phyloP scores from a whole-genome alignment of 1,140 invertebrate species.

The Drosophila sechellia region DNA sequence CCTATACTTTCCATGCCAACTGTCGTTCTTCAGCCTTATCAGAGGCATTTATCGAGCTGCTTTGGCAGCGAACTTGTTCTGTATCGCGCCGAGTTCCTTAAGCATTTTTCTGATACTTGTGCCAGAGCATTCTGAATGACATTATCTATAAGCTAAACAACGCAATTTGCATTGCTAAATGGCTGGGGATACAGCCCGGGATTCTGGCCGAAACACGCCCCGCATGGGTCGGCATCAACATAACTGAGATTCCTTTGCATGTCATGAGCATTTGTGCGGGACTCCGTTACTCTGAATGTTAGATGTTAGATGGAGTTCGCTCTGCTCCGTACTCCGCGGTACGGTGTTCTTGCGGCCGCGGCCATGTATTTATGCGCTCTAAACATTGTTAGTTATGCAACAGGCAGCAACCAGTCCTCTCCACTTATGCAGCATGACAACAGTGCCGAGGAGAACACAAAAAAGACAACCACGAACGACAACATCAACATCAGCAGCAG shows the following conservation, averaged over 20 bases:
- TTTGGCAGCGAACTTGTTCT: slow-evolving; percentile 60
- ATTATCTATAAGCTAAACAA: slow-evolving; percentile 78
- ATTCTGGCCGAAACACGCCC: slow-evolving; percentile 30
- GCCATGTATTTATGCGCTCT: slow-evolving; percentile 76
- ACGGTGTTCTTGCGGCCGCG: slow-evolving; percentile 33
- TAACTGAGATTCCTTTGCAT: slow-evolving; percentile 76
- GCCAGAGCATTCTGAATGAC: slow-evolving; percentile 71
- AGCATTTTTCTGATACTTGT: slow-evolving; percentile 65
- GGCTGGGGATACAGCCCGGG: slow-evolving; percentile 25
- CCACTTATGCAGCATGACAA: slow-evolving; percentile 49
- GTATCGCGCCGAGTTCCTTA: slow-evolving; percentile 42
- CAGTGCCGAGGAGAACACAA: slow-evolving; percentile 8
- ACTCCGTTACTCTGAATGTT: slow-evolving; percentile 69
- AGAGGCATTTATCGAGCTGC: slow-evolving; percentile 46
- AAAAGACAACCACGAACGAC: slow-evolving; percentile 13
- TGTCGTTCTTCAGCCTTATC: slow-evolving; percentile 55
- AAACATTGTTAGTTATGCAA: slow-evolving; percentile 81
- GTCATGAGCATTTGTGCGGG: slow-evolving; percentile 76
- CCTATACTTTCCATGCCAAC: slow-evolving; percentile 42
- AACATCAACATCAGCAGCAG: slow-evolving; percentile 43
- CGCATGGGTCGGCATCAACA: slow-evolving; percentile 49
- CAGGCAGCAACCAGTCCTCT: slow-evolving; percentile 42
- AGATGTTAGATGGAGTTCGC: slow-evolving; percentile 52
- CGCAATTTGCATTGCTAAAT: slow-evolving; percentile 80
- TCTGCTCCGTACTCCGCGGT: background rate